A percentile compares a stretch with the other conserved stretches of the same genome.
Evolutionary conservation across 1,140 invertebrate genomes (phyloP).

Genomic region (Polypedilum vanderplanki): DNA sequence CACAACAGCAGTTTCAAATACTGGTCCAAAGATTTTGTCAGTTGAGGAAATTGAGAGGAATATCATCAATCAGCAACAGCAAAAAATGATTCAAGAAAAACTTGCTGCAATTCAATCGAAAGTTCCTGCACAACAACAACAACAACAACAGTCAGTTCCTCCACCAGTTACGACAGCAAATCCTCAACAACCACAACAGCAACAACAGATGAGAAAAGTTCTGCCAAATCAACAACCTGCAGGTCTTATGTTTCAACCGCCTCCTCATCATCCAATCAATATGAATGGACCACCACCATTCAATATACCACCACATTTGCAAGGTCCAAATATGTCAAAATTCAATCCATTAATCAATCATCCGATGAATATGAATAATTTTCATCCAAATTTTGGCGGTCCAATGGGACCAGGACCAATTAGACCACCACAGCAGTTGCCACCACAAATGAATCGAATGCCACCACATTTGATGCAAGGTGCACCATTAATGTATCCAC

Average conservation of each 20-base stretch:
- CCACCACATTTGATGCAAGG: constrained; percentile 27
- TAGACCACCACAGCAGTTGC: constrained; percentile 34
- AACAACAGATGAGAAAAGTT: constrained; percentile 30
- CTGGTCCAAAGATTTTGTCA: constrained; percentile 38
- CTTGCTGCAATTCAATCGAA: constrained; percentile 7
- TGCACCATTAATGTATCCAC: constrained; percentile 36
- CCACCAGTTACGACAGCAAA: not conserved
- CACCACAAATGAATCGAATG: constrained; percentile 36
- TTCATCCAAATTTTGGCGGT: constrained; percentile 21
- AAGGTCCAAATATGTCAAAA: constrained; percentile 37
- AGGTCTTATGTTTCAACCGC: constrained; percentile 34
- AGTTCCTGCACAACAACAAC: not conserved
- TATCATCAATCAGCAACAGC: constrained; percentile 40
- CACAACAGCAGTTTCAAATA: constrained; percentile 30
- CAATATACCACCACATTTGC: constrained; percentile 41
- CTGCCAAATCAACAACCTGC: constrained; percentile 33
- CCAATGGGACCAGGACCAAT: not conserved
- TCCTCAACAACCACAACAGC: constrained; percentile 33
- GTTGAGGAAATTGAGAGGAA: constrained; percentile 43
- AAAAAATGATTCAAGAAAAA: constrained; percentile 18
- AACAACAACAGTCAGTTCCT: too few relatives aligned
- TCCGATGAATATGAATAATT: constrained; percentile 24
- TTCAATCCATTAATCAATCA: constrained; percentile 35
- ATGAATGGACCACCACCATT: constrained; percentile 40
- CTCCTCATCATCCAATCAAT: constrained; percentile 36